A percentile compares a stretch with the other conserved stretches of the same genome.
Evolutionary conservation across 1,140 invertebrate genomes (phyloP).

Genomic region (Drosophila bocqueti): DNA sequence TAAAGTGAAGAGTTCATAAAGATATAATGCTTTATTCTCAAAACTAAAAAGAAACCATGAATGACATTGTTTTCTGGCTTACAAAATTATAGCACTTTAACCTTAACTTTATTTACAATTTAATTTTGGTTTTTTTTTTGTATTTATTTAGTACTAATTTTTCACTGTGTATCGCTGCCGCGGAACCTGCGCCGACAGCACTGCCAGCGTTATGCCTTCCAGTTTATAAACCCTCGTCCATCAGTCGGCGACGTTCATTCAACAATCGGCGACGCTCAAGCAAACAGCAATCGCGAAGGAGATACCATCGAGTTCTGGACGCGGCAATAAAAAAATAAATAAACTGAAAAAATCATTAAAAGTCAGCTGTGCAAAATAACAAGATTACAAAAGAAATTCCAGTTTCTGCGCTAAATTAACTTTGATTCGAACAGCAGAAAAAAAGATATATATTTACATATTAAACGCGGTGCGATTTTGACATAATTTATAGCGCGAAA

Average conservation of each 20-base stretch:
- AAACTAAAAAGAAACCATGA: background rate
- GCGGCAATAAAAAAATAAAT: slow-evolving; percentile 28
- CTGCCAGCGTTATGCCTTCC: slow-evolving; percentile 4
- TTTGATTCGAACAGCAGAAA: slow-evolving; percentile 27
- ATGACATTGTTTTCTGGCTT: background rate
- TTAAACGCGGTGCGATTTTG: slow-evolving; percentile 23
- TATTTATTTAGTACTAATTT: background rate
- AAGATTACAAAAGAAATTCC: slow-evolving; percentile 62
- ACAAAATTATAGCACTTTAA: too few species aligned
- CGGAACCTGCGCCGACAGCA: slow-evolving; percentile 8
- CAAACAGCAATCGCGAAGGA: slow-evolving; percentile 46
- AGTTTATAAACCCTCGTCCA: slow-evolving; percentile 51
- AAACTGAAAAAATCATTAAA: slow-evolving; percentile 15
- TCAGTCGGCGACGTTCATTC: slow-evolving; percentile 51
- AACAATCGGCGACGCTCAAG: slow-evolving; percentile 42
- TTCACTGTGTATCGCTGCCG: slow-evolving; percentile 10
- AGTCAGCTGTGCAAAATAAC: slow-evolving; percentile 43
- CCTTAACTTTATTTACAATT: too few species aligned
- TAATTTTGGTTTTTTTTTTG: background rate
- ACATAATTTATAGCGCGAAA: slow-evolving; percentile 39
- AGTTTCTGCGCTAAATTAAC: slow-evolving; percentile 53
- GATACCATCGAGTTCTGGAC: slow-evolving; percentile 23
- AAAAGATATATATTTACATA: background rate
- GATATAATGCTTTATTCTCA: background rate
- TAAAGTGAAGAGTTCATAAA: background rate